phyloP scores from a whole-genome alignment of 2,888 invertebrate species.

The Eupithecia centaureata region DNA sequence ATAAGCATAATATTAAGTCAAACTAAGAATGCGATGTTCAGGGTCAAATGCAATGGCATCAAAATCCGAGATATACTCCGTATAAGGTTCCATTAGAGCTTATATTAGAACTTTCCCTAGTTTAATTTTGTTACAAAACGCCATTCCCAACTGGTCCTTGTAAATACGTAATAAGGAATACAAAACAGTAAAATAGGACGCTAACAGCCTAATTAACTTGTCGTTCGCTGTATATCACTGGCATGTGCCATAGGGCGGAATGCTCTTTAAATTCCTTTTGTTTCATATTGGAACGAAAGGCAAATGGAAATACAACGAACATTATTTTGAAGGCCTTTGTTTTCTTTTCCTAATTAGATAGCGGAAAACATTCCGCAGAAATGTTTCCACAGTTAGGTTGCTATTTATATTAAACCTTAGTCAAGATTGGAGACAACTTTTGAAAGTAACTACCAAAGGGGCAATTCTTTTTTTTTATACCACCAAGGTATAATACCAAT shows the following conservation, averaged over 20 bases:
- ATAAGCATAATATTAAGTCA: too few species aligned
- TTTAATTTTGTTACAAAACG: neutral
- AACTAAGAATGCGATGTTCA: too few species aligned
- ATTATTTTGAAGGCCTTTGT: constrained; percentile 22
- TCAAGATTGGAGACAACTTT: neutral
- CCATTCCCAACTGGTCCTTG: neutral
- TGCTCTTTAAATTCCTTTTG: constrained; percentile 32
- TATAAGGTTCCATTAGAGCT: too few species aligned
- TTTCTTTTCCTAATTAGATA: constrained; percentile 10
- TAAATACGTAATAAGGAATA: constrained; percentile 26
- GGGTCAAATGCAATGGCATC: too few species aligned
- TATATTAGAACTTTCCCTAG: too few species aligned
- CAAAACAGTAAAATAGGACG: constrained; percentile 29
- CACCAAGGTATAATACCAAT: too few species aligned
- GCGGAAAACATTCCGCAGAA: neutral
- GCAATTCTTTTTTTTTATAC: too few species aligned
- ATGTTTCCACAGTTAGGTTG: neutral
- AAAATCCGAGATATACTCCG: too few species aligned
- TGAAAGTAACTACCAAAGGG: neutral
- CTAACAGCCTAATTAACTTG: constrained; percentile 31
- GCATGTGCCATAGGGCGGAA: constrained; percentile 23
- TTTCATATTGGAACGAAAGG: constrained; percentile 24
- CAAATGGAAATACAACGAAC: constrained; percentile 21
- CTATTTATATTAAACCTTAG: neutral
- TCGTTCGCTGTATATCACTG: constrained; percentile 21